Conservation (phyloP, 2,113 vertebrate species). For the Hyaena hyaena region DNA sequence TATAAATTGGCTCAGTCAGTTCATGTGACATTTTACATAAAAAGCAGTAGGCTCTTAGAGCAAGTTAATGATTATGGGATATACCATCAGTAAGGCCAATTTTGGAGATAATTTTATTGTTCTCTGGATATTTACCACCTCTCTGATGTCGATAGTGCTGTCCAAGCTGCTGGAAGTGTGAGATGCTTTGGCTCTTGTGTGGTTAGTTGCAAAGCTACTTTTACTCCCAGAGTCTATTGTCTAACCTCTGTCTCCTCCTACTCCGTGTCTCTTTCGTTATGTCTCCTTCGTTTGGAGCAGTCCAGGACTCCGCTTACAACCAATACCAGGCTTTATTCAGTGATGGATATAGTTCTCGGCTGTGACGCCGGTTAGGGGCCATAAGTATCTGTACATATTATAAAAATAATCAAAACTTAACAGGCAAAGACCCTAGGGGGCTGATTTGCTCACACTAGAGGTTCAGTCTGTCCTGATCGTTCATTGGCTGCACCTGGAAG, state of each 20-base stretch:
- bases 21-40: neutral
- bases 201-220: neutral
- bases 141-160: neutral
- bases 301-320: neutral
- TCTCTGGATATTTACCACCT: neutral
- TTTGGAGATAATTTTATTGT: neutral
- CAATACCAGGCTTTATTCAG: neutral
- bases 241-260: neutral
- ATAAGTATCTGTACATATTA: neutral
- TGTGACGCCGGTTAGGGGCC: neutral
- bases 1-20: neutral
- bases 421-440: neutral
- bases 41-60: neutral
- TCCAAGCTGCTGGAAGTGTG: neutral
- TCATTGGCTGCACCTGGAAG: neutral
- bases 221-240: neutral
- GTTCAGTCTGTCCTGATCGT: neutral
- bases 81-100: neutral
- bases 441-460: neutral
- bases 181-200: neutral
- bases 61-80: neutral
- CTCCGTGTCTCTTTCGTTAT: neutral
- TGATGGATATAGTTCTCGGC: neutral
- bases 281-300: neutral
- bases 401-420: neutral